phyloP scores from a whole-genome alignment of 1,140 invertebrate genomes.

The Dolichoris vasculosae region DNA sequence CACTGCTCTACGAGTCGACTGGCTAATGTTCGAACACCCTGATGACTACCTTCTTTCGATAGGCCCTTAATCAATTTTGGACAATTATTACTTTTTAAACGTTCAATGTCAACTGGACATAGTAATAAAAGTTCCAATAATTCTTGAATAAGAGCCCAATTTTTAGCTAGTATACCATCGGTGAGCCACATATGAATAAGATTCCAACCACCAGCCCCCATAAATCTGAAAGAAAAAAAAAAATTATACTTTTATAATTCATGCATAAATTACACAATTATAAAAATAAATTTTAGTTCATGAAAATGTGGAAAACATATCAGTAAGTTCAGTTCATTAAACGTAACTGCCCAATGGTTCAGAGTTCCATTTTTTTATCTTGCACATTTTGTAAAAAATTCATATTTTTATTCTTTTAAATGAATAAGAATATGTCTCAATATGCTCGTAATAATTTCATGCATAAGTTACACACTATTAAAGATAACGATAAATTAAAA shows the following conservation, averaged over 20 bases:
- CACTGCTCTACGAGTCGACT: constrained; percentile 91
- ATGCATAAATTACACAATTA: background rate
- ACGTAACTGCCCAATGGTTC: constrained; percentile 62
- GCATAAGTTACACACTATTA: background rate
- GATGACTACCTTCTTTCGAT: constrained; percentile 86
- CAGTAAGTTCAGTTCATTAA: constrained; percentile 57
- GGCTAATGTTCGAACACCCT: constrained; percentile 83
- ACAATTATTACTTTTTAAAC: constrained; percentile 92
- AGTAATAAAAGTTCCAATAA: constrained; percentile 87
- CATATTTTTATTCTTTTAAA: constrained; percentile 36
- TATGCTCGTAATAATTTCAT: constrained; percentile 34
- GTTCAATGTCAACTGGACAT: constrained; percentile 91
- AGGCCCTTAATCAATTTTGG: constrained; percentile 93
- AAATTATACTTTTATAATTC: background rate
- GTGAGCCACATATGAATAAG: constrained; percentile 91
- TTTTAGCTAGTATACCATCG: constrained; percentile 87
- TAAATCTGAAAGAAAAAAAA: constrained; percentile 79
- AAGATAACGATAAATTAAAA: background rate
- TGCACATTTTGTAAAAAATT: constrained; percentile 43
- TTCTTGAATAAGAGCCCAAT: constrained; percentile 90
- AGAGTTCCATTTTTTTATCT: constrained; percentile 54
- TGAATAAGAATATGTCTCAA: constrained; percentile 42
- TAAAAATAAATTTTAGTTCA: background rate
- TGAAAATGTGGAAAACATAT: constrained; percentile 50
- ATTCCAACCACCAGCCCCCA: constrained; percentile 92